Evolutionary conservation across 2,888 invertebrate species (phyloP).

Genomic region (Zonitis immaculata): DNA sequence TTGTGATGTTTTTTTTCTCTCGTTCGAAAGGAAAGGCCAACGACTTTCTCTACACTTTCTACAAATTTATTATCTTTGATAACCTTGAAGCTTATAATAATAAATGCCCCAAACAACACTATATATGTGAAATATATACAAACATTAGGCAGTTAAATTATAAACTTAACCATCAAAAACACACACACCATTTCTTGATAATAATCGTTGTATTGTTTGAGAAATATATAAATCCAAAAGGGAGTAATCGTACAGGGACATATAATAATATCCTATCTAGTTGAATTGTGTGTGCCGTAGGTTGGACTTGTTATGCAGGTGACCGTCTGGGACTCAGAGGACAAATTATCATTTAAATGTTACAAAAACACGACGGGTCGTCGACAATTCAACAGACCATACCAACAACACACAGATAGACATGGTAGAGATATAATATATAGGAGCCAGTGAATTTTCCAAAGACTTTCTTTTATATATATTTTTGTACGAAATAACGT

Average conservation of each 20-base stretch:
- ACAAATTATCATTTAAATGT: conserved; percentile 42
- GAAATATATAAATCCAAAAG: not conserved
- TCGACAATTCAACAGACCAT: conserved; percentile 28
- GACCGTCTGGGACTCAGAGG: conserved; percentile 30
- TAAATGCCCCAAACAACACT: no score
- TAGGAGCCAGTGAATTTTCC: conserved; percentile 23
- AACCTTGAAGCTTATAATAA: not conserved
- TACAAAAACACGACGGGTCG: conserved; percentile 36
- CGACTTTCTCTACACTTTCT: not conserved
- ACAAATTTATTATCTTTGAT: not conserved
- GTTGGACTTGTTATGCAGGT: conserved; percentile 7
- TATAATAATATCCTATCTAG: no score
- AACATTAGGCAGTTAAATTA: no score
- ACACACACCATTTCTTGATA: not conserved
- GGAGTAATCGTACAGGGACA: not conserved
- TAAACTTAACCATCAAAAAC: no score
- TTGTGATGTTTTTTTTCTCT: not conserved
- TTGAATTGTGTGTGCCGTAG: not conserved
- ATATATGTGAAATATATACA: no score
- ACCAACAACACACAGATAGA: no score
- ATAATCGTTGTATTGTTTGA: not conserved
- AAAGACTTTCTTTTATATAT: conserved; percentile 25
- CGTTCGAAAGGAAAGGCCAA: not conserved
- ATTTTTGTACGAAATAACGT: conserved; percentile 34
- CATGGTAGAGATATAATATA: conserved; percentile 17